Percentiles rank a stretch among this genome's conserved stretches.
These are phyloP conservation scores for Aphidius ervi DNA, from an alignment of 1,140 invertebrate species.

Conservation along the genomic window DNA sequence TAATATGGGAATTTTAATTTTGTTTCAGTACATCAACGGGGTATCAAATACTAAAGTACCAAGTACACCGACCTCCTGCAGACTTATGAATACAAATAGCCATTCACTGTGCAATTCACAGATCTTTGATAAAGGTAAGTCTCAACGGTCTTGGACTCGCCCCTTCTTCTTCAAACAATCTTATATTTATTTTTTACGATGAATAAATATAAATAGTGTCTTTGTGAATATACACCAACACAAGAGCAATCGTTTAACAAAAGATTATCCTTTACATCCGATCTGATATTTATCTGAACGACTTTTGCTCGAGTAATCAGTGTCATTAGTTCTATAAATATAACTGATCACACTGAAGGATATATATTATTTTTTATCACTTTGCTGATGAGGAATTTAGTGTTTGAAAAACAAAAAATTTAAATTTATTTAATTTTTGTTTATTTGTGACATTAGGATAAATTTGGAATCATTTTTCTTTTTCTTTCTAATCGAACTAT, in stretches of 20 bases:
- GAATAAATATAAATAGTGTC: background rate
- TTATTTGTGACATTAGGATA: too few relatives aligned
- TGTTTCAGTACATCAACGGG: conserved; percentile 15
- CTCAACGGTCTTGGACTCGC: conserved; percentile 15
- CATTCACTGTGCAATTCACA: conserved; percentile 51
- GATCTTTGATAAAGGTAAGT: conserved; percentile 50
- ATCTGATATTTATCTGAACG: conserved; percentile 27
- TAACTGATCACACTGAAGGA: background rate
- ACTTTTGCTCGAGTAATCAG: conserved; percentile 20
- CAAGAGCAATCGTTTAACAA: conserved; percentile 41
- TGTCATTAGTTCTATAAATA: conserved; percentile 14
- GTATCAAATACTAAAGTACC: conserved; percentile 12
- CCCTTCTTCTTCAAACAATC: conserved; percentile 5
- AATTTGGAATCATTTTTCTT: too few relatives aligned
- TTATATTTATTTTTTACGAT: background rate
- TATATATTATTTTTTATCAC: too few relatives aligned
- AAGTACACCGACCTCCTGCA: conserved; percentile 52
- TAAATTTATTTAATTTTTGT: too few relatives aligned
- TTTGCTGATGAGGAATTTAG: too few relatives aligned
- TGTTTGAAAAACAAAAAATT: too few relatives aligned
- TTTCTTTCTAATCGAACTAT: too few relatives aligned
- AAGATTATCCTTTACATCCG: conserved; percentile 44
- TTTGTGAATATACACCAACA: background rate
- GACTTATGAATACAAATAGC: conserved; percentile 57
- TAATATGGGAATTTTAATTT: conserved; percentile 7